Percentiles rank a stretch among this genome's conserved stretches.
Conservation (phyloP, 1,140 invertebrate species). For the Meloidogyne hapla region DNA sequence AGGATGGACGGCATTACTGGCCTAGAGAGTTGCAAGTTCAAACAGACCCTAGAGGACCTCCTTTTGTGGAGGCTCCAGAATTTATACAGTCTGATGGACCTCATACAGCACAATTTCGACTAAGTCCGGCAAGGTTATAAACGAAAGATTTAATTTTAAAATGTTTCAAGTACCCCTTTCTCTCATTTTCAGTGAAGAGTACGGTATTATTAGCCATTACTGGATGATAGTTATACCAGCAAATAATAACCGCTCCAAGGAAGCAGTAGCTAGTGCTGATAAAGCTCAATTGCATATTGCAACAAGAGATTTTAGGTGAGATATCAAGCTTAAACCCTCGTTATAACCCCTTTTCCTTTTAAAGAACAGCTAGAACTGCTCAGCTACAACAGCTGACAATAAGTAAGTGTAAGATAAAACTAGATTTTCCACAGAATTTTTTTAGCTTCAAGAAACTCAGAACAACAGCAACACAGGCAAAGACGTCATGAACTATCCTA, state of each 20-base stretch:
- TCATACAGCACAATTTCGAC: constrained; percentile 40
- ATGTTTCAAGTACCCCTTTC: neutral
- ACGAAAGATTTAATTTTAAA: neutral
- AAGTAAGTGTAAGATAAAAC: neutral
- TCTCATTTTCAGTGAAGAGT: constrained; percentile 78
- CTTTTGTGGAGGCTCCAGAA: constrained; percentile 57
- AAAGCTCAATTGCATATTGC: constrained; percentile 28
- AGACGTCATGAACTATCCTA: neutral
- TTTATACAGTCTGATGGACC: constrained; percentile 51
- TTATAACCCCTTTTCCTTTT: neutral
- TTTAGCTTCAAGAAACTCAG: neutral
- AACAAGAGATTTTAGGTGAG: constrained; percentile 12
- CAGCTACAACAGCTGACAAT: constrained; percentile 20
- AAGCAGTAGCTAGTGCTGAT: constrained; percentile 58
- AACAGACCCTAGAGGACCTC: constrained; percentile 59
- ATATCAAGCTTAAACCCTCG: neutral
- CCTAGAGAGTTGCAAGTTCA: constrained; percentile 53
- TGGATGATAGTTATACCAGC: constrained; percentile 91
- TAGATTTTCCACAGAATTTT: neutral
- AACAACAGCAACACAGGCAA: neutral
- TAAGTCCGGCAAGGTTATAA: constrained; percentile 27
- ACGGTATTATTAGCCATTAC: constrained; percentile 97
- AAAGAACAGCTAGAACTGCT: constrained; percentile 25
- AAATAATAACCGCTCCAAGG: constrained; percentile 70
- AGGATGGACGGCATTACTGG: constrained; percentile 55